phyloP scores from a whole-genome alignment of 2,797 vertebrate species.

The Cossypha polioptera region DNA sequence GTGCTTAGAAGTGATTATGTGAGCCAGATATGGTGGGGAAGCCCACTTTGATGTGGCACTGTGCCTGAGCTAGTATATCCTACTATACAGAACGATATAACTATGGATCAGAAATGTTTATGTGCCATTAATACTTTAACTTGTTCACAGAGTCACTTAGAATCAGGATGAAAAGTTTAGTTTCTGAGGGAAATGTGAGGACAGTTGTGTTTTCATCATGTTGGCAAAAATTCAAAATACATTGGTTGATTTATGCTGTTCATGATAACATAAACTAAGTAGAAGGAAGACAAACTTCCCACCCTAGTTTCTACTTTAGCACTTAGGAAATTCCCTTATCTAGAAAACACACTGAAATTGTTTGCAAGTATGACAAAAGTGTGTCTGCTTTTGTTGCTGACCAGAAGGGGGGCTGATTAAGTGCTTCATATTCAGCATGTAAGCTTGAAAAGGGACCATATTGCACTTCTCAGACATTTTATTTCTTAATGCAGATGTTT shows the following conservation, averaged over 20 bases:
- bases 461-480: background rate
- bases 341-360: background rate
- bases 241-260: background rate
- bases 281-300: background rate
- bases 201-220: background rate
- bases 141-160: background rate
- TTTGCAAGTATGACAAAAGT: background rate
- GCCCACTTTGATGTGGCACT: background rate
- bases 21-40: background rate
- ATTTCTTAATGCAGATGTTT: background rate
- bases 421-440: background rate
- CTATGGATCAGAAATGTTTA: background rate
- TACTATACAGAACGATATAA: background rate
- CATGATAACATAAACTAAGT: background rate
- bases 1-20: background rate
- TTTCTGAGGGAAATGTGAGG: background rate
- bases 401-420: background rate
- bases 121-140: background rate
- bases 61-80: background rate
- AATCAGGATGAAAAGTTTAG: background rate
- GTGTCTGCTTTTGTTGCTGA: background rate
- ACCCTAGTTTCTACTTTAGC: background rate
- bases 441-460: background rate
- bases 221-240: background rate
- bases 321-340: background rate